These are phyloP conservation scores for Nestor notabilis DNA, from an alignment of 2,113 vertebrate species.

Conservation along the genomic window DNA sequence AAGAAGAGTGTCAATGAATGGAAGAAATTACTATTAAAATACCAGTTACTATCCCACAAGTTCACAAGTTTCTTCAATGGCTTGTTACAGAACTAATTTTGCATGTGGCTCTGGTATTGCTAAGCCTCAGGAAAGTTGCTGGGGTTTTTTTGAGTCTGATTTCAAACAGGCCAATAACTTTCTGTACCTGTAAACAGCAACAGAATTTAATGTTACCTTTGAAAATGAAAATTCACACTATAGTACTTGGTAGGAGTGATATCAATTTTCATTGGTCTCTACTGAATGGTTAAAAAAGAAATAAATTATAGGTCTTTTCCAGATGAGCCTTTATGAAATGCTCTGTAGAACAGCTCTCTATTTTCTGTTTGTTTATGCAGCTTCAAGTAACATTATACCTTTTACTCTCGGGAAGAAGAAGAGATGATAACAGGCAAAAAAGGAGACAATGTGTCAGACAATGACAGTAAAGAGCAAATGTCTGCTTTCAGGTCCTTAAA, in stretches of 20 bases:
- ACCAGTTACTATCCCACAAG: background rate
- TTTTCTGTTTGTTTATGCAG: background rate
- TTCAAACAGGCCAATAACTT: background rate
- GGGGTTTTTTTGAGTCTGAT: background rate
- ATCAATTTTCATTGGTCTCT: background rate
- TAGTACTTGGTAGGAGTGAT: background rate
- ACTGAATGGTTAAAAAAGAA: background rate
- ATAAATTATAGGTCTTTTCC: background rate
- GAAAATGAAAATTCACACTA: background rate
- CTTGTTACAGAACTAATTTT: background rate
- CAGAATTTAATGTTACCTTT: background rate
- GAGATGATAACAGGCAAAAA: background rate
- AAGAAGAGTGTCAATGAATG: background rate
- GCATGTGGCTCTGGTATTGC: background rate
- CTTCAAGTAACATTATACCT: background rate
- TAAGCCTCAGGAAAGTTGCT: background rate
- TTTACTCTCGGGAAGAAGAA: background rate
- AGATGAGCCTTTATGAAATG: background rate
- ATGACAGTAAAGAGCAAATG: background rate
- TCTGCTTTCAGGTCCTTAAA: background rate
- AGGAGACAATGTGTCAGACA: background rate
- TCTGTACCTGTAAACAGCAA: background rate
- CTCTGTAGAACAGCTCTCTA: background rate
- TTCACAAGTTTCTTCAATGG: background rate
- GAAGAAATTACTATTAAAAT: background rate